Base-by-base conservation (phyloP, 2,888 invertebrate species). In the Scrobipalpa costella region DNA sequence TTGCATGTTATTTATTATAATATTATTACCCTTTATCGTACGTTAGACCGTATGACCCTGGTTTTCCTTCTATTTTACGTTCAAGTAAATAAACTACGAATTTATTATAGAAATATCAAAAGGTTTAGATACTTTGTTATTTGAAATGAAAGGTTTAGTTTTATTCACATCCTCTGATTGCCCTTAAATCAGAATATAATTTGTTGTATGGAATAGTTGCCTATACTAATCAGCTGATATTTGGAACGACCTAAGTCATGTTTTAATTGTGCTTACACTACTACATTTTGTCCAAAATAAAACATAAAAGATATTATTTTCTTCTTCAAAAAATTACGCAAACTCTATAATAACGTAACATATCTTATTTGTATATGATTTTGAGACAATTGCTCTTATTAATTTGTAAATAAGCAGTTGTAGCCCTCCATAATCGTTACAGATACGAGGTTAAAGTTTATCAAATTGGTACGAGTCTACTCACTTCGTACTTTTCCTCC, bases 391-490 rank as follows among this genome's bases (percentile, higher is more conserved):
- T 27, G n/a, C n/a, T 55, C 27, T n/a, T 55, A n/a, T 55, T 55
- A 34, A 55, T 55, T 55, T 55, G 55, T 55, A 55, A 34, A 27
- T 19, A 33, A 57, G 17, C 3, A 15, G 55, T 55, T 27, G 34
- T 55, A 55, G 55, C 7, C 34, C 55, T 27, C 15, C 13, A 17
- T 44, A 58, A 21, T 40, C 38, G 7, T 27, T 34, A 52, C 47
- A 70, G 85, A 80, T 84, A 82, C 76, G 66, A 70, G 86, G 80
- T 85, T 82, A 77, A 66, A 83, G 88, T 79, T 83, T 87, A 88
- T 87, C 88, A 64, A 55, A 15, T 55, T 27, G 50, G 21, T 44
- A 15, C 44, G 15, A n/a, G 34, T 6, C 55, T 55, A 15, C 55
- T 33, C 55, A 34, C 15, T 52, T 21, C 70, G 86, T 88, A 86